phyloP scores from a whole-genome alignment of 1,140 invertebrate species.

The Varroa destructor region DNA sequence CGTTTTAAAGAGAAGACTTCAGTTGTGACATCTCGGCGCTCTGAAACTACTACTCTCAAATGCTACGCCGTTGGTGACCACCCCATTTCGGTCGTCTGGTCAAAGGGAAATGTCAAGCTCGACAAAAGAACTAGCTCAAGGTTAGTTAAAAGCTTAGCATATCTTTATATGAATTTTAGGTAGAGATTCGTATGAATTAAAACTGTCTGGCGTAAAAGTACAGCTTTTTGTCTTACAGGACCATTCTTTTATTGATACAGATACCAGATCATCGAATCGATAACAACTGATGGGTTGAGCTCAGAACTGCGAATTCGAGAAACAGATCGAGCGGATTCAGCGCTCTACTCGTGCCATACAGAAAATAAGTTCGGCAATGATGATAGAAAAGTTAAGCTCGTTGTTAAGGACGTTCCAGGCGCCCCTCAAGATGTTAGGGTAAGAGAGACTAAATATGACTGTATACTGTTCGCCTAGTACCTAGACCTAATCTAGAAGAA shows the following conservation, averaged over 20 bases:
- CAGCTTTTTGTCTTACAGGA: too few species aligned
- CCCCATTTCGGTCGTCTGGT: constrained; percentile 39
- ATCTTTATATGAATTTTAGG: not conserved
- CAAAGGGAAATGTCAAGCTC: constrained; percentile 15
- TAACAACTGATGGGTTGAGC: constrained; percentile 65
- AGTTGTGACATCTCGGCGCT: constrained; percentile 19
- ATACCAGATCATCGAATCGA: constrained; percentile 81
- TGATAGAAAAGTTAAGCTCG: constrained; percentile 84
- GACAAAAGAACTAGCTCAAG: constrained; percentile 15
- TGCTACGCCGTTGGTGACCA: constrained; percentile 40
- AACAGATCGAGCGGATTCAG: constrained; percentile 75
- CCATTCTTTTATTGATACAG: constrained; percentile 41
- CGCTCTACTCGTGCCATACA: constrained; percentile 81
- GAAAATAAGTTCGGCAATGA: constrained; percentile 91
- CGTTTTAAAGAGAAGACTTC: constrained; percentile 24
- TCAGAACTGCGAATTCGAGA: constrained; percentile 76
- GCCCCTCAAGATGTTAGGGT: constrained; percentile 37
- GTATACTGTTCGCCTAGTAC: too few species aligned
- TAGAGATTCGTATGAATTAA: too few species aligned
- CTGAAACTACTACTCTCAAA: constrained; percentile 38
- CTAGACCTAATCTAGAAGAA: too few species aligned
- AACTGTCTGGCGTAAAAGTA: too few species aligned
- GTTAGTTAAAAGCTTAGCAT: constrained; percentile 36
- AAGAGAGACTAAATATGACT: constrained; percentile 28
- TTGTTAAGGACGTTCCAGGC: constrained; percentile 55